phyloP scores from a whole-genome alignment of 2,113 vertebrate genomes.

The human region DNA sequence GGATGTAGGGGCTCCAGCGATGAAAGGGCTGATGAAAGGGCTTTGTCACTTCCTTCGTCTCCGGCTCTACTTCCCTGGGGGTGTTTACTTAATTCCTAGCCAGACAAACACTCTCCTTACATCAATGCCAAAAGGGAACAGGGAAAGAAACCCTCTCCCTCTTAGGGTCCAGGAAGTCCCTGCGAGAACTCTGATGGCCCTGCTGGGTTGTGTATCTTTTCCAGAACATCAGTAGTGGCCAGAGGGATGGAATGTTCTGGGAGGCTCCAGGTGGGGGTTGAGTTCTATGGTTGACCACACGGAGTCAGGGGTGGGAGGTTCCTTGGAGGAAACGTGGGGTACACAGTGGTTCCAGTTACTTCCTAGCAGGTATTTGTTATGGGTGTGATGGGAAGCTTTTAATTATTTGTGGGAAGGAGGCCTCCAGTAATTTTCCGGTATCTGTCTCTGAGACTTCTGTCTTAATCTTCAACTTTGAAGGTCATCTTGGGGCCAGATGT shows the following conservation, averaged over 20 bases:
- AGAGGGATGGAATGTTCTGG: neutral
- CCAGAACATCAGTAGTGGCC: neutral
- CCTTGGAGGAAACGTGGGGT: neutral
- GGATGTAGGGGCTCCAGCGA: neutral
- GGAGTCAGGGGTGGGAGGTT: neutral
- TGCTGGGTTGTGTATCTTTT: too few species aligned
- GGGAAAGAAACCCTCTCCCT: neutral
- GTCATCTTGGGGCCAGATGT: neutral
- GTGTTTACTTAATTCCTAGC: neutral
- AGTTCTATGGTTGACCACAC: fast-evolving
- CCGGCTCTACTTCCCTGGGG: neutral
- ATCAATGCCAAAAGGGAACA: neutral
- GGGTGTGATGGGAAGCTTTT: neutral
- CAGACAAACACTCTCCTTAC: neutral
- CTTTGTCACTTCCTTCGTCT: neutral
- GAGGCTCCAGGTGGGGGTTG: fast-evolving
- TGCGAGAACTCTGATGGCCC: neutral
- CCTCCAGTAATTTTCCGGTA: neutral
- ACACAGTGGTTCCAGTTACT: neutral
- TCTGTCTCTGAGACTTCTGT: neutral
- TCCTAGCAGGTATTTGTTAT: neutral
- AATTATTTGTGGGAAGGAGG: neutral
- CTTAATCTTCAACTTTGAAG: neutral
- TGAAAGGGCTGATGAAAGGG: too few species aligned
- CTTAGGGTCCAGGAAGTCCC: neutral